Base-by-base conservation (phyloP, 2,888 invertebrate genomes). In the Parascotia fuliginaria region DNA sequence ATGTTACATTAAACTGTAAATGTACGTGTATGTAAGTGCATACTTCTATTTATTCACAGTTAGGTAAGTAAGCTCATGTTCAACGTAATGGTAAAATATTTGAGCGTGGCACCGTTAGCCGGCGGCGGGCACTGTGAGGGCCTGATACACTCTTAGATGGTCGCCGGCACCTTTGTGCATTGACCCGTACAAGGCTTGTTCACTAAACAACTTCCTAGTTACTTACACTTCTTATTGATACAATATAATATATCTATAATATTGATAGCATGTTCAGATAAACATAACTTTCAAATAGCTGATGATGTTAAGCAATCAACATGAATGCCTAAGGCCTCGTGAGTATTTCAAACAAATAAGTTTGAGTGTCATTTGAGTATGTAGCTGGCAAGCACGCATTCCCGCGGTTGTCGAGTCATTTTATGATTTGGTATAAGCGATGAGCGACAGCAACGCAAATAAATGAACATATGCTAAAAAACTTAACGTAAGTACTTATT, bases 151-250 rank as follows among this genome's bases (percentile, higher is more conserved):
- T 77, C 75, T 75, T 66, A 70, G 74, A 67, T 70, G 78, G 74
- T 65, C 66, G 78, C 82, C 87, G 89, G 88, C 78, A 74, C 76
- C 84, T 88, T 88, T 90, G 87, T 83, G 83, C 81, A 85, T 88
- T 88, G 87, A 87, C 88, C 89, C 87, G 74, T 84, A 87, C 81
- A 85, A 77, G 86, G 87, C 68, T 65, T 57, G 73, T 73, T 79
- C 77, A 80, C 77, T 73, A 75, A 73, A 75, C 64, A 78, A 77
- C 85, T 84, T 79, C 80, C 81, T 81, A 61, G 58, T 54, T 52
- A 48, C 52, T 68, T 72, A 71, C 73, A 75, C 77, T 74, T 75
- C 73, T 79, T 74, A 81, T 73, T 72, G 68, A 76, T 77, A 73
- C 70, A 65, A 70, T 73, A 66, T 58, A 54, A 58, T 55, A 41